These are phyloP conservation scores for Thunnus thynnus DNA, from an alignment of 2,113 vertebrate genomes.

Conservation along the genomic window DNA sequence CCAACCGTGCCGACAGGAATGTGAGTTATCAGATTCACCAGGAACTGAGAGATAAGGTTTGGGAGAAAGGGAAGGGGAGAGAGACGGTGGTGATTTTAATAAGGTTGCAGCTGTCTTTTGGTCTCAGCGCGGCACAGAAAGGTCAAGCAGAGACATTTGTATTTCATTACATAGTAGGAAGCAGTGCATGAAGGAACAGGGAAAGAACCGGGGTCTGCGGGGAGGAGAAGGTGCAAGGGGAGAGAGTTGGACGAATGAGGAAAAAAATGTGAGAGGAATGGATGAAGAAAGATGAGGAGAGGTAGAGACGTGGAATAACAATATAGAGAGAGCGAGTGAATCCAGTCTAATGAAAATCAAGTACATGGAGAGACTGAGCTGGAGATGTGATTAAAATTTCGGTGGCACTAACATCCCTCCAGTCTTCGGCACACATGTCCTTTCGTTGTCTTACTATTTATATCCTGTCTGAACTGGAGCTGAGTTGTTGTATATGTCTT, in stretches of 20 bases:
- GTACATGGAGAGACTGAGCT: slow-evolving; percentile 43
- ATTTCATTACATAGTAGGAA: slow-evolving; percentile 57
- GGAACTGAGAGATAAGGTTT: slow-evolving; percentile 44
- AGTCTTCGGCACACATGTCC: slow-evolving; percentile 21
- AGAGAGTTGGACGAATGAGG: slow-evolving; percentile 14
- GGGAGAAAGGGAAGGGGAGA: background rate
- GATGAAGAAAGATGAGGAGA: slow-evolving; percentile 24
- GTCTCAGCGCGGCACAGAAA: slow-evolving; percentile 47
- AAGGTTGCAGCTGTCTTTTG: slow-evolving; percentile 57
- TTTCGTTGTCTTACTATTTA: slow-evolving; percentile 20
- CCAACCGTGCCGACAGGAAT: slow-evolving; percentile 34
- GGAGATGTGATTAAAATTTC: slow-evolving; percentile 64
- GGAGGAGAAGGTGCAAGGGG: slow-evolving; percentile 21
- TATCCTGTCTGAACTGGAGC: slow-evolving; percentile 9
- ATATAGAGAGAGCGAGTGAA: slow-evolving; percentile 14
- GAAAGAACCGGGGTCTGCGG: slow-evolving; percentile 35
- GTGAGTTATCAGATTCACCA: slow-evolving; percentile 58
- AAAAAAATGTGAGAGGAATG: slow-evolving; percentile 26
- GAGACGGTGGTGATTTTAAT: slow-evolving; percentile 64
- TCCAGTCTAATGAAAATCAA: slow-evolving; percentile 57
- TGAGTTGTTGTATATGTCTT: slow-evolving; percentile 2
- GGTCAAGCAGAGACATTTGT: slow-evolving; percentile 78
- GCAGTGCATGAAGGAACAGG: slow-evolving; percentile 22
- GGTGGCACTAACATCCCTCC: background rate
- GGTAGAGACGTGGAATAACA: background rate